phyloP scores from a whole-genome alignment of 2,888 invertebrate species.

The Scaptomyza parva region DNA sequence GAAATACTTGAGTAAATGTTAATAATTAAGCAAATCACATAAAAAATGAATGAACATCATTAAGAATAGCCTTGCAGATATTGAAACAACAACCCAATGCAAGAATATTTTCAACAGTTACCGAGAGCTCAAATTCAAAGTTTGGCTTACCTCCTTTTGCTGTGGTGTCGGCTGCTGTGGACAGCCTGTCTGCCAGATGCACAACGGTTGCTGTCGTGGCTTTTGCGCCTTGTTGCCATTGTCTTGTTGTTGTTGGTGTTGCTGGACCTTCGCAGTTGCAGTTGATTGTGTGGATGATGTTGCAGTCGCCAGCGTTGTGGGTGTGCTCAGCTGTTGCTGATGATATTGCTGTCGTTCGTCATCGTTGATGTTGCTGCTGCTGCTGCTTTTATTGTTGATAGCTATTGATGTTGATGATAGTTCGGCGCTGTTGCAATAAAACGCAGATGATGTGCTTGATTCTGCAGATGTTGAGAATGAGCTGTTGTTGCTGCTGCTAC shows the following conservation, averaged over 20 bases:
- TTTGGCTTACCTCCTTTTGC: constrained; percentile 63
- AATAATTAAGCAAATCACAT: constrained; percentile 10
- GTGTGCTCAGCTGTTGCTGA: constrained; percentile 6
- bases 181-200: constrained; percentile 71
- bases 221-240: constrained; percentile 42
- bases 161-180: constrained; percentile 65
- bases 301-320: constrained; percentile 13
- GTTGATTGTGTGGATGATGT: constrained; percentile 11
- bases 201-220: constrained; percentile 58
- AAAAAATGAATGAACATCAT: not conserved
- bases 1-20: constrained; percentile 13
- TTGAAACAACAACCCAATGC: not conserved
- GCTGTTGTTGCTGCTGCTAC: constrained; percentile 38
- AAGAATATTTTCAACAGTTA: not conserved
- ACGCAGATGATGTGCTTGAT: constrained; percentile 36
- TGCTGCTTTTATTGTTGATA: constrained; percentile 11
- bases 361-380: constrained; percentile 14
- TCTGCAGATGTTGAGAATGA: constrained; percentile 61
- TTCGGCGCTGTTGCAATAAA: constrained; percentile 57
- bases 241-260: constrained; percentile 15
- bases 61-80: constrained; percentile 1
- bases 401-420: constrained; percentile 19
- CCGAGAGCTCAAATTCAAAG: constrained; percentile 5
- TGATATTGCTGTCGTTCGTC: constrained; percentile 20
- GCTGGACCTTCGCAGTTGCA: constrained; percentile 7